A percentile compares a stretch with the other conserved stretches of the same genome.
Conservation (phyloP, 2,113 vertebrate species). For the Corythaeola cristata region DNA sequence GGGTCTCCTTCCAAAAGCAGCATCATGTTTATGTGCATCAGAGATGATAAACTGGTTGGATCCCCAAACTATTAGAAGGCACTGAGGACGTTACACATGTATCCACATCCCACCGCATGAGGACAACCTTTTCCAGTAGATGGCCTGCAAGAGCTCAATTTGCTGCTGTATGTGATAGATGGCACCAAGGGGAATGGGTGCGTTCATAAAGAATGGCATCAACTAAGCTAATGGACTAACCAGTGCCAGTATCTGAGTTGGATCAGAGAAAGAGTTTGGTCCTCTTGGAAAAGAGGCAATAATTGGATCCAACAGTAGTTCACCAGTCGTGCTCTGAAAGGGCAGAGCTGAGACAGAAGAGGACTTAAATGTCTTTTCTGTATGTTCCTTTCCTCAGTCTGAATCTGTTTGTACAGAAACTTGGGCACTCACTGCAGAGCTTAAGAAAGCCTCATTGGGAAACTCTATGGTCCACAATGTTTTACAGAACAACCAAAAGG, state of each 20-base stretch:
- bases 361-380: background rate
- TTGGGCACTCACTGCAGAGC: background rate
- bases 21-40: background rate
- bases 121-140: background rate
- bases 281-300: background rate
- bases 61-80: background rate
- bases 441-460: background rate
- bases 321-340: background rate
- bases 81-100: accelerated
- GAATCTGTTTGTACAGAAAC: background rate
- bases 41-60: background rate
- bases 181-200: background rate
- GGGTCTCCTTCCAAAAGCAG: background rate
- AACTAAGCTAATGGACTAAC: background rate
- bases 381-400: background rate
- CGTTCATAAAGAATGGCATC: background rate
- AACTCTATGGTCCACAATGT: background rate
- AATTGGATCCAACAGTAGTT: background rate
- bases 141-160: background rate
- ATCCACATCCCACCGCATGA: no score
- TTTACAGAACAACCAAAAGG: background rate
- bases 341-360: background rate
- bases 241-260: background rate
- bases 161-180: background rate
- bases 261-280: background rate